Percentiles rank a stretch among this genome's conserved stretches.
Conservation (phyloP, 2,797 vertebrate genomes). For the Schizopygopsis pylzovi region DNA sequence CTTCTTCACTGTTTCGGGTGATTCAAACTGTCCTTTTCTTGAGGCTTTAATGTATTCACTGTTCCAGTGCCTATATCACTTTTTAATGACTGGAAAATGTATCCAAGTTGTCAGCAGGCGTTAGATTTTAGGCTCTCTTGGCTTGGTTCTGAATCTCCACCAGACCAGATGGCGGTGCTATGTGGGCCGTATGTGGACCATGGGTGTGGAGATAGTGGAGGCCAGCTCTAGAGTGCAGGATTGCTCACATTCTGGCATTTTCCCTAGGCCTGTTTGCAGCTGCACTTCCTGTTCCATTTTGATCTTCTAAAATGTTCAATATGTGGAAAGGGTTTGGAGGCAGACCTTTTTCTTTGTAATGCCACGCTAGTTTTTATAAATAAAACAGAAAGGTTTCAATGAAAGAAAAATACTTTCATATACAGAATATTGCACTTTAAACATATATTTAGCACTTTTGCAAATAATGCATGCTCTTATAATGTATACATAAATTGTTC, state of each 20-base stretch:
- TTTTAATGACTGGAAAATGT: constrained; percentile 69
- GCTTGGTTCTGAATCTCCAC: constrained; percentile 77
- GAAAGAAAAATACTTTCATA: neutral
- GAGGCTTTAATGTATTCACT: constrained; percentile 30
- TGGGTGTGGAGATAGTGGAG: constrained; percentile 53
- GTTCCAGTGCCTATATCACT: constrained; percentile 64
- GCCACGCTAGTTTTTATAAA: constrained; percentile 54
- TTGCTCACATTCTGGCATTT: constrained; percentile 75
- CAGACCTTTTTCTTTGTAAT: constrained; percentile 35
- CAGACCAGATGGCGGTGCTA: constrained; percentile 78
- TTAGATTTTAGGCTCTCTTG: constrained; percentile 74
- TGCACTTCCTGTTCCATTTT: constrained; percentile 64
- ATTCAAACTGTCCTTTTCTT: constrained; percentile 21
- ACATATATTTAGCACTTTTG: neutral
- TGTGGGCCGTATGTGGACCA: constrained; percentile 61
- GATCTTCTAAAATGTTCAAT: constrained; percentile 78
- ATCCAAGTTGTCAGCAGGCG: constrained; percentile 71
- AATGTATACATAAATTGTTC: neutral
- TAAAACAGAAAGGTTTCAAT: neutral
- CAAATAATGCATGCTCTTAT: neutral
- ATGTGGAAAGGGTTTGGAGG: constrained; percentile 60
- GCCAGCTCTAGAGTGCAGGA: constrained; percentile 68
- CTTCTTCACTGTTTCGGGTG: constrained; percentile 29
- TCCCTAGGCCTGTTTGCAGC: constrained; percentile 71
- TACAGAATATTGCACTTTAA: neutral